Percentiles rank a stretch among this genome's conserved stretches.
Conservation (phyloP, 2,113 vertebrate species). For the Phylloscopus trochilus region DNA sequence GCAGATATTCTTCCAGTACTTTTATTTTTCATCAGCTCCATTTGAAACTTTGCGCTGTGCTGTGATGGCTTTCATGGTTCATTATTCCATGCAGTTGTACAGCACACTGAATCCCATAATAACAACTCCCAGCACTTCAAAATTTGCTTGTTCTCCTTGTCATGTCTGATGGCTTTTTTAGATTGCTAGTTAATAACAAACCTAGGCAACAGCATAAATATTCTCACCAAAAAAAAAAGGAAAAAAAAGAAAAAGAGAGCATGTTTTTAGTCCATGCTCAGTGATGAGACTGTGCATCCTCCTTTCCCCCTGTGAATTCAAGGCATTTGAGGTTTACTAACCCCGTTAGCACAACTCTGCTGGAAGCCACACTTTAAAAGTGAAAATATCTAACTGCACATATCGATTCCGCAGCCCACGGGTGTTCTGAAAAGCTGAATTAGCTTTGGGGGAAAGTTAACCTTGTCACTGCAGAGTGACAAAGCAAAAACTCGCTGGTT, state of each 20-base stretch:
- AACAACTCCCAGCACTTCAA: background rate
- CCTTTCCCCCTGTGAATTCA: background rate
- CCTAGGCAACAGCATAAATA: background rate
- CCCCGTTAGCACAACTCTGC: background rate
- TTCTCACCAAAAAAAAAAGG: background rate
- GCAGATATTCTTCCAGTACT: background rate
- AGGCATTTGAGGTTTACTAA: background rate
- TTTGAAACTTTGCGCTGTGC: background rate
- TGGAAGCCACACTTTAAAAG: conserved; percentile 21
- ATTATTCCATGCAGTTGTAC: background rate
- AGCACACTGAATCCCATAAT: background rate
- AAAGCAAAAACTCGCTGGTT: background rate
- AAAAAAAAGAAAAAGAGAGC: background rate
- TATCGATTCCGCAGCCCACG: background rate
- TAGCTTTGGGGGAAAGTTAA: background rate
- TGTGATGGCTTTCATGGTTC: background rate
- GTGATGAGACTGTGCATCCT: background rate
- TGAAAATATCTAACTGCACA: background rate
- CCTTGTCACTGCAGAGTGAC: conserved; percentile 1
- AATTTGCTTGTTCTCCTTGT: background rate
- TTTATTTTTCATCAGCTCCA: background rate
- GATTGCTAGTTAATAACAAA: background rate
- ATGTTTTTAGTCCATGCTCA: background rate
- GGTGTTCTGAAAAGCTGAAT: background rate
- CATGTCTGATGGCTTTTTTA: background rate